Evolutionary conservation across 2,888 invertebrate species (phyloP), one percentile per base, ranked within the genome.

Genomic region (Lepidocyrtinus sp.): DNA sequence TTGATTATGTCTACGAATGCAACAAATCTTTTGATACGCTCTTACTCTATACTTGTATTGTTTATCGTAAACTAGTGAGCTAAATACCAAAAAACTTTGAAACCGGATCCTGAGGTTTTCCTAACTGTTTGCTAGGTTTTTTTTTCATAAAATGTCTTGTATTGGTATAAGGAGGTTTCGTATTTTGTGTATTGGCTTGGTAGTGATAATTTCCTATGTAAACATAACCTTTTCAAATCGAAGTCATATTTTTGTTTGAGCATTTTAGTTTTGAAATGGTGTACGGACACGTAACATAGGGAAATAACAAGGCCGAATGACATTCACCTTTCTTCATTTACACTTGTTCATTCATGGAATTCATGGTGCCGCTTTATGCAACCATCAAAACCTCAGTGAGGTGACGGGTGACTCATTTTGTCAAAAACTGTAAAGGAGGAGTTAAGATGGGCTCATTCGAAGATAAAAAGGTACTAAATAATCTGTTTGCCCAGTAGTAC

Each of bases 41-140:
- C 15, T 15, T 50, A 12, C 50, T 50, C 5, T n/a, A n/a, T n/a
- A n/a, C n/a, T 50, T 50, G 50, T 50, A 36, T 15, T 50, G 5
- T 5, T 2, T 50, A n/a, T 50, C 5, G 27, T 71, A 71, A 71
- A 71, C 73, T 73, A 73, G 73, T 73, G 73, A 73, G 73, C 73
- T 62, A 73, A 73, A 73, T 73, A 73, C 73, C 64, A 73, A 73
- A 73, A 63, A 71, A 15, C 9, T 19, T 26, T 73, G 55, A 73
- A 73, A 73, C 73, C 73, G 73, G 73, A 73, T 73, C 50, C 73
- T 73, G 73, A 45, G 73, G 73, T 64, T 73, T 73, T 73, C 50
- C 73, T 73, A 63, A 61, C 59, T 61, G 70, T 61, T 63, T 59
- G 45, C 46, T 17, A 50, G 21, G 27, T 17, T 67, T n/a, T n/a